Evolutionary conservation across 2,888 invertebrate species (phyloP).

Genomic region (Nudaria mundana): DNA sequence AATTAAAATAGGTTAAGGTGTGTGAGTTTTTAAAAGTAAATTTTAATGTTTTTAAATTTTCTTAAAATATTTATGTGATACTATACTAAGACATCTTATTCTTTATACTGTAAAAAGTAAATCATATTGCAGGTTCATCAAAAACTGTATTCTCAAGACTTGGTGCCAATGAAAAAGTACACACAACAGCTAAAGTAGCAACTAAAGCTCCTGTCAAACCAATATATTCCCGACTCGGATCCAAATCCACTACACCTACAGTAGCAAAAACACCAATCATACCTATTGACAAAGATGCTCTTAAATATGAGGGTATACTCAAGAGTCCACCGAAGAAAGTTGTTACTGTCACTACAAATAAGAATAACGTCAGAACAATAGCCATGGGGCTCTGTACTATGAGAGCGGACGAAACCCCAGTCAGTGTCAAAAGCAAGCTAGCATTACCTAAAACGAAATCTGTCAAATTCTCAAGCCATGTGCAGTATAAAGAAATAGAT

Average conservation of each 20-base stretch:
- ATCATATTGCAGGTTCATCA: constrained; percentile 33
- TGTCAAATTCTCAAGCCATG: constrained; percentile 68
- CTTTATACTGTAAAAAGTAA: too few species aligned
- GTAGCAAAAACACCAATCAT: constrained; percentile 28
- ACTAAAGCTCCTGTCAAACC: constrained; percentile 49
- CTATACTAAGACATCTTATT: too few species aligned
- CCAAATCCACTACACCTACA: constrained; percentile 37
- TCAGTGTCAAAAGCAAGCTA: constrained; percentile 69
- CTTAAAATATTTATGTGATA: too few species aligned
- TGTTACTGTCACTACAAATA: constrained; percentile 57
- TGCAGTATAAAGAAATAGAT: constrained; percentile 74
- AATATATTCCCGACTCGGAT: constrained; percentile 63
- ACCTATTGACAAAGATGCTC: constrained; percentile 60
- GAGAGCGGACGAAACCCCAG: constrained; percentile 69
- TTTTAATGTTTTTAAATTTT: too few species aligned
- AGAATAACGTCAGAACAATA: constrained; percentile 57
- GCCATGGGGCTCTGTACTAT: constrained; percentile 58
- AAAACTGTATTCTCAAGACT: constrained; percentile 69
- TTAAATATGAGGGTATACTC: constrained; percentile 73
- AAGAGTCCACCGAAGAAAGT: constrained; percentile 55
- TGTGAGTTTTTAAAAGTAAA: too few species aligned
- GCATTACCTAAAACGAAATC: constrained; percentile 59
- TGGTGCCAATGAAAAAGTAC: constrained; percentile 60
- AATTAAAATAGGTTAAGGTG: too few species aligned
- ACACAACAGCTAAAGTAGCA: constrained; percentile 26